Evolutionary conservation across 2,888 invertebrate genomes (phyloP), one percentile per base, ranked within the genome.

Genomic region (Mesorhabditis belari): DNA sequence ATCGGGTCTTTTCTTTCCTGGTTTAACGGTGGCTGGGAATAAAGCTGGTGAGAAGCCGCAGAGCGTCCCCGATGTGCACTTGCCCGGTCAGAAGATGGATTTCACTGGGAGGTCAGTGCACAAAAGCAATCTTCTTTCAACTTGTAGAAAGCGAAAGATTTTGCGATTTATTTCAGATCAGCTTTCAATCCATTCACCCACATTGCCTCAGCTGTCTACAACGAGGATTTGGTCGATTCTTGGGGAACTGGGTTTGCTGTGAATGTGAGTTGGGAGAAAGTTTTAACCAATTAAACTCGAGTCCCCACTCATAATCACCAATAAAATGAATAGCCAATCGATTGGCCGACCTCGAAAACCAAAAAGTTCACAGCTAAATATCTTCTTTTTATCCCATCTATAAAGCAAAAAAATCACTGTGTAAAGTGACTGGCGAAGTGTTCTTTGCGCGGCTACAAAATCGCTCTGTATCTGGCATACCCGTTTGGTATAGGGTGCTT

Each of bases 151-250:
- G 5, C 5, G 24, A 9, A 5, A 24, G 24, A 50, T 50, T 12
- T 50, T 17, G 21, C 21, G 17, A n/a, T 23, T 29, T 3, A 24
- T 51, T 61, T 51, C 56, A 69, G 69, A 65, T 73, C 74, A 17
- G 71, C 76, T 29, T 75, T 76, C 71, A 76, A 76, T 57, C 76
- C 76, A 19, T 76, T 76, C 61, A 74, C 75, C 23, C 72, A 76
- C 44, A 71, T 73, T 25, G 69, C 75, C 23, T 64, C 71, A 28
- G 76, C 76, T 4, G 69, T 70, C 35, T 76, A 61, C 63, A 73
- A 68, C 51, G 76, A 76, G 65, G 76, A 76, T 72, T 66, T 76
- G 24, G 73, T 73, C 62, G 76, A 76, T 63, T 71, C 70, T 19
- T 76, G 76, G 76, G 75, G 75, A 29, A 65, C 75, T 27, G 76